phyloP scores from a whole-genome alignment of 2,888 invertebrate species.

The Adineta ricciae region DNA sequence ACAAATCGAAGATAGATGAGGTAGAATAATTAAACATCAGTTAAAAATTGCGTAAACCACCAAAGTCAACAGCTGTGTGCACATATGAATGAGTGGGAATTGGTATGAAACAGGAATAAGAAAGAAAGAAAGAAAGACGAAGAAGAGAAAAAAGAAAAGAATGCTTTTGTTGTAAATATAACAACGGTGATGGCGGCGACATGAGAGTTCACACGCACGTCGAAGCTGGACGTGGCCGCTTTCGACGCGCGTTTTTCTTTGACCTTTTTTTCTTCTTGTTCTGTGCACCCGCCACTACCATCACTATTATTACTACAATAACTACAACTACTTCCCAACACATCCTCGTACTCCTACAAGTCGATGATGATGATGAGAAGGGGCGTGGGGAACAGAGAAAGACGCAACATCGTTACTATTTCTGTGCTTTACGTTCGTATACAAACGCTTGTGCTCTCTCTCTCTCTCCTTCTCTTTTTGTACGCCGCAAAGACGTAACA shows the following conservation, averaged over 20 bases:
- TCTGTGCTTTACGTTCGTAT: not conserved
- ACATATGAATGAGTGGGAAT: not conserved
- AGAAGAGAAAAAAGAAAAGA: too few species aligned
- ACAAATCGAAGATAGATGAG: not conserved
- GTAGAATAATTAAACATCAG: not conserved
- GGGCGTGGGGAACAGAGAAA: not conserved
- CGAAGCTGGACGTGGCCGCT: not conserved
- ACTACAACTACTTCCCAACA: not conserved
- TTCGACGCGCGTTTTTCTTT: not conserved
- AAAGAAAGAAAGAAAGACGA: not conserved
- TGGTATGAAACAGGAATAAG: not conserved
- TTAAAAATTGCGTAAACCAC: not conserved
- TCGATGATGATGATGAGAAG: not conserved
- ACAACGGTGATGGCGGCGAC: not conserved
- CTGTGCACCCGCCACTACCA: not conserved
- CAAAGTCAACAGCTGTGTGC: not conserved
- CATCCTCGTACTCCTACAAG: not conserved
- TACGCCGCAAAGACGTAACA: not conserved
- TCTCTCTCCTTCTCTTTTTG: not conserved
- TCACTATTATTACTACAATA: not conserved
- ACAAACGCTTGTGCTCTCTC: not conserved
- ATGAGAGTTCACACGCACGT: not conserved
- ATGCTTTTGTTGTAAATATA: not conserved
- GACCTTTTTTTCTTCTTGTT: constrained; percentile 14
- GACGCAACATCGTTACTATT: constrained; percentile 9